Evolutionary conservation across 2,797 vertebrate genomes (phyloP).

Genomic region (Moxostoma hubbsi): DNA sequence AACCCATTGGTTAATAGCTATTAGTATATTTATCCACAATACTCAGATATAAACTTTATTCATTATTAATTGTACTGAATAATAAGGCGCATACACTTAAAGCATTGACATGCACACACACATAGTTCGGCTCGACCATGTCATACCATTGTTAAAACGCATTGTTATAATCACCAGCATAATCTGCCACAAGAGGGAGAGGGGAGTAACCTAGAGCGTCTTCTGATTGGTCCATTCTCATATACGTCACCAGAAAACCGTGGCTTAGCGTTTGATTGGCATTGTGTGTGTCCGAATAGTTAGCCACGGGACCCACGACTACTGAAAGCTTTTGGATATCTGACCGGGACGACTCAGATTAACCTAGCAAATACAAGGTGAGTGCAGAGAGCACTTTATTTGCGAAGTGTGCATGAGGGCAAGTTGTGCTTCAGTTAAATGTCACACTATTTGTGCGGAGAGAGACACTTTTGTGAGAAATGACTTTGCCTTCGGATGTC

Average conservation of each 20-base stretch:
- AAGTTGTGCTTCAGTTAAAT: conserved; percentile 15
- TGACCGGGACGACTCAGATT: conserved; percentile 68
- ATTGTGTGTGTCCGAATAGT: conserved; percentile 67
- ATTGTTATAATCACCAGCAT: background rate
- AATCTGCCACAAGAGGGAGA: conserved; percentile 40
- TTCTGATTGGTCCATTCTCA: conserved; percentile 58
- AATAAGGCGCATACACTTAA: background rate
- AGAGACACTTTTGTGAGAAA: conserved; percentile 17
- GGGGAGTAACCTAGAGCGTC: background rate
- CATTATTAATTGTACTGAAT: no score
- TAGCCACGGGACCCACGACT: conserved; percentile 74
- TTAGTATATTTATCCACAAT: background rate
- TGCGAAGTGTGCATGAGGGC: background rate
- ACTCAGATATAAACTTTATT: background rate
- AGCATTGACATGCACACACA: background rate
- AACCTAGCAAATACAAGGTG: conserved; percentile 63
- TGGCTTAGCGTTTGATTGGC: conserved; percentile 72
- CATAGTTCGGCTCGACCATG: no score
- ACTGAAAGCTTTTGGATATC: conserved; percentile 70
- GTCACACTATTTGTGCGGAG: background rate
- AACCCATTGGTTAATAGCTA: background rate
- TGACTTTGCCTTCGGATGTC: conserved; percentile 27
- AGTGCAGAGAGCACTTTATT: conserved; percentile 44
- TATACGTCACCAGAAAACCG: conserved; percentile 60
- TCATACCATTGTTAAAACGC: background rate